Evolutionary conservation across 2,797 vertebrate genomes (phyloP), one percentile per base, ranked within the genome.

Genomic region (Crocodylus rhombifer): DNA sequence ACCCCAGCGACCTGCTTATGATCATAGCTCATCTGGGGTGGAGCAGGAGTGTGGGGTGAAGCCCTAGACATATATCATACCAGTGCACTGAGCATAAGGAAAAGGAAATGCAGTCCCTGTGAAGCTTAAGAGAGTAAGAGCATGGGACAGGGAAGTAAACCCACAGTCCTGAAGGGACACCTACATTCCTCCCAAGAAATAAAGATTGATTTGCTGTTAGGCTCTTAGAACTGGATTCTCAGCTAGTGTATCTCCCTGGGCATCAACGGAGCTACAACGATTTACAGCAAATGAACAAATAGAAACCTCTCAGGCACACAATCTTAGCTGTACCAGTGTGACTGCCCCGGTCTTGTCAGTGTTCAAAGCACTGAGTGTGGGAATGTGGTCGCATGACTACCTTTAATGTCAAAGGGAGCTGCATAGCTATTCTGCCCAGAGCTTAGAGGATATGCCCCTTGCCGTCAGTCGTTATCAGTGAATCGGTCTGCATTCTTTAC

Each of bases 361-460:
- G 42, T 51, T 51, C 42, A 51, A 51, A 51, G 42, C 42, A 51
- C 42, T 51, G 42, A 51, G 42, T 51, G 42, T 28, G 77, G 56
- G 58, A 17, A 57, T 20, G 28, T n/a, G 74, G 20, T 30, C 13
- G 13, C 55, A 30, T 4, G 69, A 73, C 36, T 73, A 73, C 23
- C 69, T 14, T 73, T 73, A 9, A 73, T 42, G 21, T 73, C 36
- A 6, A n/a, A 55, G 55, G 18, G 14, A 80, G 61, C 42, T 3
- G 42, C 0, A 3, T 14, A 6, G 1, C 1, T 4, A 51, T 67
- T 2, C 51, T 64, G 28, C 14, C 74, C 17, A 23, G 56, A 56
- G 0, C 58, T 1, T 4, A 7, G 6, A 30, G 60, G 3, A 1
- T 63, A 4, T 58, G 0, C 4, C 12, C 60, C 64, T 71, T 7